Evolutionary conservation across 2,113 vertebrate species (phyloP), one percentile per base, ranked within the genome.

Genomic region (Athene cunicularia): DNA sequence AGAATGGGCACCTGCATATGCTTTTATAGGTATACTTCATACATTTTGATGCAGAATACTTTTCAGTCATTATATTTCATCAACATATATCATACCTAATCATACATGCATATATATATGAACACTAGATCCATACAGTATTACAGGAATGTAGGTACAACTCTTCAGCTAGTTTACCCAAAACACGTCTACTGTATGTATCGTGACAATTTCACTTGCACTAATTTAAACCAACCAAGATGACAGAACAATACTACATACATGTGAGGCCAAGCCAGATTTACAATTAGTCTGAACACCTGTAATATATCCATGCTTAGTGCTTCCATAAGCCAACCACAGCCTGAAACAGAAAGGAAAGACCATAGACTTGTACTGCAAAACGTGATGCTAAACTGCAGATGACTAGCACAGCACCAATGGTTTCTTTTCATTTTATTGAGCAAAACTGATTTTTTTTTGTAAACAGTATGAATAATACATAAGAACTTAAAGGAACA

Each of bases 291-390:
- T 55, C 83, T 33, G 74, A 92, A 77, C 76, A 94, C 92, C 83
- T 80, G 66, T 41, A 92, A 30, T 75, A 75, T 87, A 77, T 56
- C 75, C 72, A 87, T 27, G 85, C 55, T 74, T 63, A 68, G 52
- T 80, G 70, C 58, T 86, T 91, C 92, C 88, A 81, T 11, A 83
- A 83, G 76, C 85, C 95, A 86, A n/a, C 21, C n/a, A 80, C 76
- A 76, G 76, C 45, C 73, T 41, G 71, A 67, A 90, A 74, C 55
- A 95, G 88, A 70, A 93, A 94, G 83, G 75, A 93, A 96, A 96
- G 80, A 84, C 90, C 14, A 2, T 4, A 64, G 45, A 50, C 50
- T 21, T 72, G 80, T 80, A 91, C 23, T 88, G 58, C 70, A 93
- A 93, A 95, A 85, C 5, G 72, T 41, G 80, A 74, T 50, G 55